These are phyloP conservation scores for Albula glossodonta DNA, from an alignment of 2,113 vertebrate species.

Conservation along the genomic window DNA sequence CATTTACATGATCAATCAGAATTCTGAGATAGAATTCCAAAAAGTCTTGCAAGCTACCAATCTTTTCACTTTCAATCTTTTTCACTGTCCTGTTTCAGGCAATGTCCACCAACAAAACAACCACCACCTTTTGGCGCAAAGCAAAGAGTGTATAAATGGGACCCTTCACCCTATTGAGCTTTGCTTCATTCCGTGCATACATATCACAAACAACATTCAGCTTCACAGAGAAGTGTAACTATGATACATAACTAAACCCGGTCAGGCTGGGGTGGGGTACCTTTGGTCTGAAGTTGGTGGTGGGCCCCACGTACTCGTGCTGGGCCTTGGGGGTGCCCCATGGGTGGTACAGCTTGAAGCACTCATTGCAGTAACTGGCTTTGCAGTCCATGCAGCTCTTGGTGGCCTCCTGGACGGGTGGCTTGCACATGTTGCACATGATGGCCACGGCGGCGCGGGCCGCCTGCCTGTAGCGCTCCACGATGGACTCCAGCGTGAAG, in stretches of 20 bases:
- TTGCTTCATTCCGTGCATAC: background rate
- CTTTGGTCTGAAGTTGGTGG: conserved; percentile 94
- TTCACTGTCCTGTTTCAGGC: background rate
- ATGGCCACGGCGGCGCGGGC: conserved; percentile 90
- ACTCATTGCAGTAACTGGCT: conserved; percentile 95
- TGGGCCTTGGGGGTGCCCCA: conserved; percentile 95
- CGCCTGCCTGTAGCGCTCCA: conserved; percentile 92
- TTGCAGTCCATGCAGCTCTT: conserved; percentile 99
- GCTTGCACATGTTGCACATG: conserved; percentile 93
- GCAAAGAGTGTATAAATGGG: too few species aligned
- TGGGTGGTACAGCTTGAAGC: conserved; percentile 93
- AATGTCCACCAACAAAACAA: background rate
- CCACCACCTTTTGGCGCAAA: background rate
- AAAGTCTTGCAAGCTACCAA: background rate
- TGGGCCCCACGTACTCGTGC: conserved; percentile 94
- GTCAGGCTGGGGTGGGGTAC: conserved; percentile 48
- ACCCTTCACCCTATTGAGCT: background rate
- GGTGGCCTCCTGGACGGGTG: conserved; percentile 90
- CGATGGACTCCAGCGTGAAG: conserved; percentile 94
- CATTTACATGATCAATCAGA: background rate
- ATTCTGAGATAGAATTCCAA: background rate
- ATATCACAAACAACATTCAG: background rate
- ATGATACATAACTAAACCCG: background rate
- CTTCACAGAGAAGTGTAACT: background rate
- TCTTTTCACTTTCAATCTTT: background rate